These are phyloP conservation scores for Nycticebus coucang DNA, from an alignment of 2,113 vertebrate species.

Conservation along the genomic window DNA sequence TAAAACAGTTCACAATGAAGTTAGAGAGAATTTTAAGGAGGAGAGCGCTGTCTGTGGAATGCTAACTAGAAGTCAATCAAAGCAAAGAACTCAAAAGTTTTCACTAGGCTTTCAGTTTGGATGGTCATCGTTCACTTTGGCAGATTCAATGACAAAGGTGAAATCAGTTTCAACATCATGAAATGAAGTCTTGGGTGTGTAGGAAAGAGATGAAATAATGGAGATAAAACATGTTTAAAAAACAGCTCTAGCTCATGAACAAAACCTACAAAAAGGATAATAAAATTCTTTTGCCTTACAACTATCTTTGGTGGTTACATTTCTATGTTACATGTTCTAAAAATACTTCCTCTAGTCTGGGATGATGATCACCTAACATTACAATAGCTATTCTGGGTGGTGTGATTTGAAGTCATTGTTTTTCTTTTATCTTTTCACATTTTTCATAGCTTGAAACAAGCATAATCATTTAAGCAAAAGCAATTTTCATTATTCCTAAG, in stretches of 20 bases:
- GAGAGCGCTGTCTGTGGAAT: background rate
- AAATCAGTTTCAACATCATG: background rate
- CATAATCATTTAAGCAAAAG: conserved; percentile 9
- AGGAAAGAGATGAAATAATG: background rate
- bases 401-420: background rate
- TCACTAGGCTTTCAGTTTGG: background rate
- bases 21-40: background rate
- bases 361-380: background rate
- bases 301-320: background rate
- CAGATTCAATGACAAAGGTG: background rate
- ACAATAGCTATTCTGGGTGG: background rate
- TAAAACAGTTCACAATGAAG: background rate
- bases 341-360: background rate
- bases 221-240: background rate
- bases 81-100: background rate
- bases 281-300: background rate
- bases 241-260: background rate
- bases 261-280: background rate
- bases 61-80: background rate
- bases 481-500: background rate
- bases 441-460: conserved; percentile 5
- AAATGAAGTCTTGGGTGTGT: background rate
- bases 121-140: background rate
- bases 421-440: background rate
- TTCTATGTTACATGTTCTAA: background rate